Evolutionary conservation across 2,888 invertebrate species (phyloP).

Genomic region (Drosophila colorata): DNA sequence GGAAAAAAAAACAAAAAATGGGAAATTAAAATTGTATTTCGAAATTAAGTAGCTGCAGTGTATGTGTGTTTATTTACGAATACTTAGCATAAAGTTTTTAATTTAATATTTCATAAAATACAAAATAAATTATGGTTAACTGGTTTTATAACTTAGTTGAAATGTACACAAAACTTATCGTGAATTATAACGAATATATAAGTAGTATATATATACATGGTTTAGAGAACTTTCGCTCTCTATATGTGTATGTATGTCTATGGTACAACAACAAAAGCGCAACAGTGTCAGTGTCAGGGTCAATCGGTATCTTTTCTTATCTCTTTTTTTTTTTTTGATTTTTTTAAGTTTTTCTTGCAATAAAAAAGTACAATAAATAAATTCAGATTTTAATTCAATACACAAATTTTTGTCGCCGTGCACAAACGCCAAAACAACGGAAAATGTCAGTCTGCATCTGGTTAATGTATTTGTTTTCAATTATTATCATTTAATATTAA

Average conservation of each 20-base stretch:
- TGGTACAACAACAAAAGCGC: constrained; percentile 80
- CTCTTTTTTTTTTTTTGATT: constrained; percentile 15
- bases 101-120: constrained; percentile 64
- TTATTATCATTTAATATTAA: constrained; percentile 22
- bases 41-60: constrained; percentile 59
- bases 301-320: constrained; percentile 47
- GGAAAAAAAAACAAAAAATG: constrained; percentile 46
- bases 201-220: constrained; percentile 40
- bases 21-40: constrained; percentile 67
- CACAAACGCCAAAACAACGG: constrained; percentile 58
- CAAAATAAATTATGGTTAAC: constrained; percentile 74
- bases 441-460: constrained; percentile 48
- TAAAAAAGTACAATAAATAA: constrained; percentile 53
- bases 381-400: constrained; percentile 48
- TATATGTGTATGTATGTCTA: constrained; percentile 56
- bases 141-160: constrained; percentile 63
- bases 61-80: constrained; percentile 30
- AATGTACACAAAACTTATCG: constrained; percentile 76
- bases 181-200: constrained; percentile 54
- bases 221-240: constrained; percentile 55
- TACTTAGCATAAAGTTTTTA: constrained; percentile 59
- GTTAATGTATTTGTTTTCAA: constrained; percentile 34
- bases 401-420: constrained; percentile 66
- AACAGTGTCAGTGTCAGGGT: constrained; percentile 78
- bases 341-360: constrained; percentile 29